These are phyloP conservation scores for Panzeria rudis DNA, from an alignment of 2,888 invertebrate species.

Conservation along the genomic window DNA sequence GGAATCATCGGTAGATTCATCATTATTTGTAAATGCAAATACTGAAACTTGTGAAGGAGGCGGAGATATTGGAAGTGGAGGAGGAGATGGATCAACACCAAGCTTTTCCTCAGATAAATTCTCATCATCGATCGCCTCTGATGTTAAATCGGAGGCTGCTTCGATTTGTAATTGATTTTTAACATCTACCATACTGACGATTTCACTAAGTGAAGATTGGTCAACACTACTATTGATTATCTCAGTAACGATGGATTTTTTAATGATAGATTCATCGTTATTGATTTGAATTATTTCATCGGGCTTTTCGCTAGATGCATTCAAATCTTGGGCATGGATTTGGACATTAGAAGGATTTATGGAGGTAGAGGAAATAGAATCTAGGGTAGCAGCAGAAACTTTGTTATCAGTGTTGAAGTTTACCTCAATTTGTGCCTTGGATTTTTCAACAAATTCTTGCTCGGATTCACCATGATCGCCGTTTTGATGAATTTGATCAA, in stretches of 20 bases:
- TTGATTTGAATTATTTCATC: slow-evolving; percentile 50
- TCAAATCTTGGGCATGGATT: slow-evolving; percentile 59
- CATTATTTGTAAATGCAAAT: slow-evolving; percentile 85
- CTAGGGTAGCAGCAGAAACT: slow-evolving; percentile 69
- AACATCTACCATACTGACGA: slow-evolving; percentile 12
- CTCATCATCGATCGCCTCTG: slow-evolving; percentile 7
- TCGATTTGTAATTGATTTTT: slow-evolving; percentile 73
- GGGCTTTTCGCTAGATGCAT: slow-evolving; percentile 49
- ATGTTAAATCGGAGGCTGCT: slow-evolving; percentile 71
- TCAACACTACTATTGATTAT: slow-evolving; percentile 56
- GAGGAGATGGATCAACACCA: slow-evolving; percentile 83
- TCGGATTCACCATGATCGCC: slow-evolving; percentile 76
- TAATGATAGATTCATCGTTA: slow-evolving; percentile 62
- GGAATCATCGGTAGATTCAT: slow-evolving; percentile 63
- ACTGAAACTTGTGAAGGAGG: slow-evolving; percentile 90
- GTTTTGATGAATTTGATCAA: slow-evolving; percentile 78
- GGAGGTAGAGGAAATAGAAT: slow-evolving; percentile 71
- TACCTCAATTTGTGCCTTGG: slow-evolving; percentile 82
- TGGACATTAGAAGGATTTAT: slow-evolving; percentile 72
- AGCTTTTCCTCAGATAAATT: slow-evolving; percentile 24
- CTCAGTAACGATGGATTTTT: slow-evolving; percentile 63
- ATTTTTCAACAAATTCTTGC: slow-evolving; percentile 76
- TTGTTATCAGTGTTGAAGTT: slow-evolving; percentile 73
- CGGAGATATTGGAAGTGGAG: slow-evolving; percentile 89
- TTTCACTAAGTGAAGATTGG: slow-evolving; percentile 58